Conservation (phyloP, 2,888 invertebrate genomes). For the Brassicogethes aeneus region DNA sequence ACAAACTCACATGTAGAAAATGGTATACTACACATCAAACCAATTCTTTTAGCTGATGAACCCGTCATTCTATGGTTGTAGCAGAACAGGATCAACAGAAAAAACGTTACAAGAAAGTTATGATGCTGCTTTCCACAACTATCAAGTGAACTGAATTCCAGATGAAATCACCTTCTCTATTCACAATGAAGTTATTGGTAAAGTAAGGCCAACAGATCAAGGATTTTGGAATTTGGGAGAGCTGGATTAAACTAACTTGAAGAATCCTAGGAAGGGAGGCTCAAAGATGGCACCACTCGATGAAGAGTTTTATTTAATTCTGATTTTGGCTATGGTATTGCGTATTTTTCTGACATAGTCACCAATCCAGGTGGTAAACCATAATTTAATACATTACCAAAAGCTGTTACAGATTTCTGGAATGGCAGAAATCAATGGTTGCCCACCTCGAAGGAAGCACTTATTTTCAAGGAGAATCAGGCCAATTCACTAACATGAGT, state of each 20-base stretch:
- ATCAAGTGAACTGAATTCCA: constrained; percentile 58
- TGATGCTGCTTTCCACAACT: constrained; percentile 52
- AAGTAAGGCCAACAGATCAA: constrained; percentile 43
- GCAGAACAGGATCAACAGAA: constrained; percentile 43
- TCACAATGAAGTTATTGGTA: constrained; percentile 48
- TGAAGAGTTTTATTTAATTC: constrained; percentile 53
- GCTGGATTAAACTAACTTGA: constrained; percentile 41
- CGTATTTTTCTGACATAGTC: constrained; percentile 55
- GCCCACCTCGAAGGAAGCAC: constrained; percentile 53
- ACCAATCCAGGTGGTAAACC: constrained; percentile 48
- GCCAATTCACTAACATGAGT: too few species aligned
- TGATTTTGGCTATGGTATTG: constrained; percentile 57
- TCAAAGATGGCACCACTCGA: constrained; percentile 57
- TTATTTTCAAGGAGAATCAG: constrained; percentile 57
- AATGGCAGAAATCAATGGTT: constrained; percentile 46
- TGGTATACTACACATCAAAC: constrained; percentile 45
- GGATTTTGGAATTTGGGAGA: constrained; percentile 60
- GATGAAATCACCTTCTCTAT: constrained; percentile 44
- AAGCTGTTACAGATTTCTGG: constrained; percentile 55
- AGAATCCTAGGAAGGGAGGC: constrained; percentile 48
- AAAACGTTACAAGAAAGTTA: constrained; percentile 39
- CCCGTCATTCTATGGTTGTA: constrained; percentile 46
- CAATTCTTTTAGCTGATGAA: constrained; percentile 46
- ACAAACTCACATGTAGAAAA: constrained; percentile 52
- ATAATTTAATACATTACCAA: constrained; percentile 43